A percentile compares a stretch with the other conserved stretches of the same genome.
Evolutionary conservation across 2,113 vertebrate species (phyloP).

Genomic region (Cryptoleucopteryx plumbea): DNA sequence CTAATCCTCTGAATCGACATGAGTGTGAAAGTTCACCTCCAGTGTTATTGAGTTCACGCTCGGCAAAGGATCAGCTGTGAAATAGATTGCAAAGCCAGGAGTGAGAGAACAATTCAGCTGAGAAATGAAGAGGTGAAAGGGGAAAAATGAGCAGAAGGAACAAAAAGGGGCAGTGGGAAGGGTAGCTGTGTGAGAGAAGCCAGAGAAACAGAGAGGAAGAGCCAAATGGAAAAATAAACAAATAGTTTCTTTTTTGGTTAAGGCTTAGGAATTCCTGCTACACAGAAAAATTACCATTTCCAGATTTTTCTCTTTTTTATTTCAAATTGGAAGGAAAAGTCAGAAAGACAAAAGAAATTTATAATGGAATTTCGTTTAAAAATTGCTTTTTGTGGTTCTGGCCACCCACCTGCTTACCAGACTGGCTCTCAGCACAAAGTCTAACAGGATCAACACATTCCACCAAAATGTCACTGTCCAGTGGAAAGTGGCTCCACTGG

Average conservation of each 20-base stretch:
- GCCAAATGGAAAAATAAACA: constrained; percentile 45
- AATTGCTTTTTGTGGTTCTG: not conserved
- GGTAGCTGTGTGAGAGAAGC: not conserved
- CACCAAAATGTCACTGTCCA: constrained; percentile 19
- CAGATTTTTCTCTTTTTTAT: constrained; percentile 19
- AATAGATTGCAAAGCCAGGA: constrained; percentile 6
- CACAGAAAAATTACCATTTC: constrained; percentile 21
- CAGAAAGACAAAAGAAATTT: not conserved
- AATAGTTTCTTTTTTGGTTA: constrained; percentile 42
- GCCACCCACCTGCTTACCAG: constrained; percentile 8
- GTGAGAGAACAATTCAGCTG: not conserved
- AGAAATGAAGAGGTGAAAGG: constrained; percentile 10
- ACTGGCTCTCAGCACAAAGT: not conserved
- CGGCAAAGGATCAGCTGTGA: not conserved
- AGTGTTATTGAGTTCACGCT: not conserved
- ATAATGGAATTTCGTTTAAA: not conserved
- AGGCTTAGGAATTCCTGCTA: constrained; percentile 11
- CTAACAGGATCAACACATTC: not conserved
- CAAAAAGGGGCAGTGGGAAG: not conserved
- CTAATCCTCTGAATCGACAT: not conserved
- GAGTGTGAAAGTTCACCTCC: constrained; percentile 11
- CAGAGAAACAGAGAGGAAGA: constrained; percentile 18
- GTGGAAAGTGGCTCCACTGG: not conserved
- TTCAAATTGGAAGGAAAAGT: constrained; percentile 17
- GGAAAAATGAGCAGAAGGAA: not conserved